Conservation (phyloP, 1,140 invertebrate species). For the Psilanteris sp. region DNA sequence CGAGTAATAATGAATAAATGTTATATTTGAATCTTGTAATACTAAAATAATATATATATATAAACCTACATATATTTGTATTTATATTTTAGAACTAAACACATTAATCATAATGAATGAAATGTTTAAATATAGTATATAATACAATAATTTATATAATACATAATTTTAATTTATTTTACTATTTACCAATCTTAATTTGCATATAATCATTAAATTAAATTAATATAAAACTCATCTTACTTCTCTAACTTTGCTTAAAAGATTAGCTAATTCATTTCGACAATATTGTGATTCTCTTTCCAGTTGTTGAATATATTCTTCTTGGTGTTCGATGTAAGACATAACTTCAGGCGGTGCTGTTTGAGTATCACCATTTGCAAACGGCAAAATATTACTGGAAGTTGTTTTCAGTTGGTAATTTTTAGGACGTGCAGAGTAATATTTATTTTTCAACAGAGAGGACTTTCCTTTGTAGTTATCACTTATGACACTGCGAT, state of each 20-base stretch:
- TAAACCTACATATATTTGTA: no score
- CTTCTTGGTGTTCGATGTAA: slow-evolving; percentile 90
- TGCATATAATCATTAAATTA: no score
- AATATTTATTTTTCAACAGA: slow-evolving; percentile 41
- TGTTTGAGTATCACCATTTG: slow-evolving; percentile 46
- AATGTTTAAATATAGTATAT: no score
- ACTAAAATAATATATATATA: no score
- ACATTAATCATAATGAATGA: no score
- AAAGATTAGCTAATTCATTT: slow-evolving; percentile 86
- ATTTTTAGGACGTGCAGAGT: slow-evolving; percentile 31
- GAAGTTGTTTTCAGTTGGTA: slow-evolving; percentile 10
- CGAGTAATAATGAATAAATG: no score
- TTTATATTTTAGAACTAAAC: no score
- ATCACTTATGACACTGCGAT: slow-evolving; percentile 69
- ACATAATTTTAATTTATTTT: no score
- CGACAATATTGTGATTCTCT: slow-evolving; percentile 89
- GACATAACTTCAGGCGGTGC: slow-evolving; percentile 82
- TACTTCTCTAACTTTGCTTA: slow-evolving; percentile 89
- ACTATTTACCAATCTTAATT: no score
- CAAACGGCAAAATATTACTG: slow-evolving; percentile 24
- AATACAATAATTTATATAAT: no score
- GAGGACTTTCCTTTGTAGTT: slow-evolving; percentile 51
- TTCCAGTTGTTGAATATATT: slow-evolving; percentile 91
- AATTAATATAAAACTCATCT: no score
- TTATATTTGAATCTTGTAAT: no score